These are phyloP conservation scores for Odontamblyopus rebecca DNA, from an alignment of 2,797 vertebrate species.

Conservation along the genomic window DNA sequence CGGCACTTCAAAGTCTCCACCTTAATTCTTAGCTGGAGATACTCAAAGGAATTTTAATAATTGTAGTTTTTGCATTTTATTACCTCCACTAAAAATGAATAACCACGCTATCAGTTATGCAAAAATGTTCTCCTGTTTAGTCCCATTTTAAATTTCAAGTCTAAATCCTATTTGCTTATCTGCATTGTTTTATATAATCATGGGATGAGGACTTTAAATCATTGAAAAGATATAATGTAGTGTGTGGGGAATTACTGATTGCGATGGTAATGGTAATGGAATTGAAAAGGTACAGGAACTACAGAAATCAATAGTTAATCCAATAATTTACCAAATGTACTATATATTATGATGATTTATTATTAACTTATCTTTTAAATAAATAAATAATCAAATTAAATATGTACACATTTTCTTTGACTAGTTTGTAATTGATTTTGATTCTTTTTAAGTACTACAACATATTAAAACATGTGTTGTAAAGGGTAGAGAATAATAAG, in stretches of 20 bases:
- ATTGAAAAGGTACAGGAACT: neutral
- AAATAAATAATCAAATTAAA: too few relatives aligned
- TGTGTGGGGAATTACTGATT: neutral
- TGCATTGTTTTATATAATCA: neutral
- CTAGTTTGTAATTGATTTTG: neutral
- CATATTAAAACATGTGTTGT: too few relatives aligned
- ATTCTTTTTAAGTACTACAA: neutral
- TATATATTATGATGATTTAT: too few relatives aligned
- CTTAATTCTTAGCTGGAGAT: slow-evolving; percentile 34
- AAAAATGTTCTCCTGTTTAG: neutral
- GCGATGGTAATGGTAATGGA: neutral
- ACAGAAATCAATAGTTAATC: neutral
- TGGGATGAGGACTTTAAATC: too few relatives aligned
- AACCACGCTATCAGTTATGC: neutral
- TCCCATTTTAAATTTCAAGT: neutral
- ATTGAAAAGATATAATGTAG: neutral
- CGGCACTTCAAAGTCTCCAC: slow-evolving; percentile 40
- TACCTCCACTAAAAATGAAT: neutral
- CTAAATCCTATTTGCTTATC: neutral
- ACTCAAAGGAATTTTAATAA: neutral
- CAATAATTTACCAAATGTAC: neutral
- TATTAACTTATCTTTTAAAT: too few relatives aligned
- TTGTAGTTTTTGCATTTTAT: neutral
- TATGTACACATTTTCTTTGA: too few relatives aligned
- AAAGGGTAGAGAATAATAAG: too few relatives aligned